A percentile compares a stretch with the other conserved stretches of the same genome.
Conservation (phyloP, 2,888 invertebrate genomes). For the Euzetes globulus region DNA sequence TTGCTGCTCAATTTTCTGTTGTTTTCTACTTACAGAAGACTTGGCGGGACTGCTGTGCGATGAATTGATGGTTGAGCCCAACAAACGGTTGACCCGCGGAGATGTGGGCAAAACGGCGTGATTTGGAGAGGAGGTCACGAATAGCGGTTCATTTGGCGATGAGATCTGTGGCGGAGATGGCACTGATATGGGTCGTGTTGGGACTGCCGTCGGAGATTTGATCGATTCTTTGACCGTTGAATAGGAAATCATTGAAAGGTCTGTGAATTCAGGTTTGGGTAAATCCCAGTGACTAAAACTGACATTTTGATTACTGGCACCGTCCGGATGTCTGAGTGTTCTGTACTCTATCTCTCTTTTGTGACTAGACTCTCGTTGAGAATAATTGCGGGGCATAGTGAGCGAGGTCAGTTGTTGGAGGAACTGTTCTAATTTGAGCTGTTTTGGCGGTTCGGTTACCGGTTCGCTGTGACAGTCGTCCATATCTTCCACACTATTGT, state of each 20-base stretch:
- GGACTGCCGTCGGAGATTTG: conserved; percentile 4
- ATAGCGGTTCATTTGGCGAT: conserved; percentile 10
- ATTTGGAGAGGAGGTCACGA: conserved; percentile 18
- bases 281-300: conserved; percentile 20
- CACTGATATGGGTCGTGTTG: neutral
- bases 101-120: conserved; percentile 31
- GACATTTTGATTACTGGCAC: conserved; percentile 18
- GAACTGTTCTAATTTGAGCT: conserved; percentile 38
- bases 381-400: conserved; percentile 26
- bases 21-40: conserved; percentile 14
- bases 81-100: conserved; percentile 33
- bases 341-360: neutral
- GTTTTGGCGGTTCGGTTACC: conserved; percentile 37
- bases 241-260: neutral
- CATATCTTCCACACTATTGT: conserved; percentile 1
- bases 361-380: neutral
- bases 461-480: conserved; percentile 28
- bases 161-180: neutral
- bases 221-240: conserved; percentile 9
- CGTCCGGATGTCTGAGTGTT: conserved; percentile 28
- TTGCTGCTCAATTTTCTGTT: conserved; percentile 11
- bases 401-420: conserved; percentile 35
- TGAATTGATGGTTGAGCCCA: neutral
- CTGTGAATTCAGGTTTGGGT: conserved; percentile 12
- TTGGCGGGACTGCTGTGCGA: conserved; percentile 23